phyloP scores from a whole-genome alignment of 2,888 invertebrate genomes.

The Melikaiella ostensackeni region DNA sequence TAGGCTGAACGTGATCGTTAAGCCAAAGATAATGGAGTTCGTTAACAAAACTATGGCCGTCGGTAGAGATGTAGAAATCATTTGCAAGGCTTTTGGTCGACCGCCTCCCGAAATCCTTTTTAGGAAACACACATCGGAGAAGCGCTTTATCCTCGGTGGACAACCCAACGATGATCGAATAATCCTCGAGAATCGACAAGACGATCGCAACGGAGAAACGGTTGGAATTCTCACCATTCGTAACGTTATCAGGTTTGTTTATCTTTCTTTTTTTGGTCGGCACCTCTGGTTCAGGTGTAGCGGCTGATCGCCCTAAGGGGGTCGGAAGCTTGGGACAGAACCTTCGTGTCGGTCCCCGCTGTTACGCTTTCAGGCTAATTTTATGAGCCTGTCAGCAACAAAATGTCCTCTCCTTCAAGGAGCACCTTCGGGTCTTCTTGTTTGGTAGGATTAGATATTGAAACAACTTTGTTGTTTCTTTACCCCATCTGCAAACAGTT shows the following conservation, averaged over 20 bases:
- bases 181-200: conserved; percentile 80
- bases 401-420: no score
- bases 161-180: conserved; percentile 85
- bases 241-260: conserved; percentile 68
- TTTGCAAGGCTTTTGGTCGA: conserved; percentile 88
- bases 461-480: no score
- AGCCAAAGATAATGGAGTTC: conserved; percentile 89
- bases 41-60: conserved; percentile 85
- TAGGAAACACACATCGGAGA: conserved; percentile 84
- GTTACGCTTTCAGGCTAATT: no score
- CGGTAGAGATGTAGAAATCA: conserved; percentile 82
- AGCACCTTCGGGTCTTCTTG: no score
- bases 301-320: no score
- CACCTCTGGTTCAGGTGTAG: no score
- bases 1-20: conserved; percentile 84
- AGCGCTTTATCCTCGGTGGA: conserved; percentile 82
- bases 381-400: no score
- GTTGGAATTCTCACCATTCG: conserved; percentile 85
- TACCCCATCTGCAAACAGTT: no score
- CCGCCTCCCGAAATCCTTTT: conserved; percentile 90
- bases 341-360: no score
- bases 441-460: no score
- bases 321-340: no score
- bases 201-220: conserved; percentile 79
- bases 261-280: conserved; percentile 18